Conservation (phyloP, 2,797 vertebrate species). For the Tapera naevia region DNA sequence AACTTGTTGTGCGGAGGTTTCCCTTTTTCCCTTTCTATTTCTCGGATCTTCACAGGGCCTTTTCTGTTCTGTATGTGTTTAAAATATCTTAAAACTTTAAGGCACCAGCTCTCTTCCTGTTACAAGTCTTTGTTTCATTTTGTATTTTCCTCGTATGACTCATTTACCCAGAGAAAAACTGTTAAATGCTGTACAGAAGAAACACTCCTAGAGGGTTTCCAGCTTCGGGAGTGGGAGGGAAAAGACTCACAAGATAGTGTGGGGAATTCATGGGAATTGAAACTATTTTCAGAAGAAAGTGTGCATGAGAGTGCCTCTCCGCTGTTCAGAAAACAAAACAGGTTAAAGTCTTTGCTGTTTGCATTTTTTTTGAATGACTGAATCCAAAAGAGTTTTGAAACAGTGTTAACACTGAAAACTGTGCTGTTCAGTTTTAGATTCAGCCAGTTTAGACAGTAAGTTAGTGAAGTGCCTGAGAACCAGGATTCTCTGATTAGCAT, state of each 20-base stretch:
- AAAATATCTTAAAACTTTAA: slow-evolving; percentile 25
- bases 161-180: slow-evolving; percentile 48
- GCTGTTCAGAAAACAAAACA: background rate
- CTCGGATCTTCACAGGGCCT: background rate
- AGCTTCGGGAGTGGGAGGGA: background rate
- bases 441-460: background rate
- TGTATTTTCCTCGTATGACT: slow-evolving; percentile 38
- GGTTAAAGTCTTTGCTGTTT: background rate
- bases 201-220: background rate
- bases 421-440: background rate
- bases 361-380: background rate
- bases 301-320: background rate
- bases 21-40: background rate
- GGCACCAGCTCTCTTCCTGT: background rate
- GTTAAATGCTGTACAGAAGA: slow-evolving; percentile 24
- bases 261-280: background rate
- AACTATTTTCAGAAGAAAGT: background rate
- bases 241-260: background rate
- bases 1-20: background rate
- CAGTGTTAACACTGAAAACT: background rate
- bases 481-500: background rate
- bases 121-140: slow-evolving; percentile 18
- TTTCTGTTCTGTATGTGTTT: slow-evolving; percentile 3
- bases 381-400: background rate
- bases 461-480: background rate